These are phyloP conservation scores for Mesitornis unicolor DNA, from an alignment of 2,113 vertebrate species.

Conservation along the genomic window DNA sequence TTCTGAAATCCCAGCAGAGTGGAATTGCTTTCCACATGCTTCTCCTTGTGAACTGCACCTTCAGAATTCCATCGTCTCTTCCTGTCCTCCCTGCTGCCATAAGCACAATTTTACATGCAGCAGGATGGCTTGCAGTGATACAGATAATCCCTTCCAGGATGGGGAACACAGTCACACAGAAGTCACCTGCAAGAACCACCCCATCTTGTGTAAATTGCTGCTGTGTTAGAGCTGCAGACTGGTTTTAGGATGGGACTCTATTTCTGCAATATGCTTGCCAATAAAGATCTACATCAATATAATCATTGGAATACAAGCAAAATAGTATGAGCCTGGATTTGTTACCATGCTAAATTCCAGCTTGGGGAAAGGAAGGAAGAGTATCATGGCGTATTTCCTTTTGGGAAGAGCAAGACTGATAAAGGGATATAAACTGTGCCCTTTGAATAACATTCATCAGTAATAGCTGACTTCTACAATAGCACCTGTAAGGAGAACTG, in stretches of 20 bases:
- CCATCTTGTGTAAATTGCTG: rapidly evolving
- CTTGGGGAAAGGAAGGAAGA: neutral
- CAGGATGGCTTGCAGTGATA: neutral
- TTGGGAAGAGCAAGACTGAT: neutral
- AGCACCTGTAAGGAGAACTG: rapidly evolving
- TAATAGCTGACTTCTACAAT: neutral
- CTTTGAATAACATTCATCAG: neutral
- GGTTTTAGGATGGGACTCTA: neutral
- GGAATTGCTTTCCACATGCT: neutral
- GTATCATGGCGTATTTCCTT: neutral
- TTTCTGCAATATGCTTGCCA: neutral
- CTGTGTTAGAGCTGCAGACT: neutral
- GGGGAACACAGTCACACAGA: rapidly evolving
- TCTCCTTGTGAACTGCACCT: neutral
- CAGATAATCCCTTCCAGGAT: rapidly evolving
- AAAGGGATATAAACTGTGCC: neutral
- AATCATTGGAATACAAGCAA: neutral
- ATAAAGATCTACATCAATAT: neutral
- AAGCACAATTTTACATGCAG: rapidly evolving
- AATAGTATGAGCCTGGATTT: neutral
- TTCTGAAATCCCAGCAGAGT: neutral
- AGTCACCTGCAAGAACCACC: neutral
- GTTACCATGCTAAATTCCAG: neutral
- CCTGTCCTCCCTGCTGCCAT: no score
- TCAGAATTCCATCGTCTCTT: neutral